phyloP scores from a whole-genome alignment of 2,888 invertebrate species.

The Tetramorium bicarinatum region DNA sequence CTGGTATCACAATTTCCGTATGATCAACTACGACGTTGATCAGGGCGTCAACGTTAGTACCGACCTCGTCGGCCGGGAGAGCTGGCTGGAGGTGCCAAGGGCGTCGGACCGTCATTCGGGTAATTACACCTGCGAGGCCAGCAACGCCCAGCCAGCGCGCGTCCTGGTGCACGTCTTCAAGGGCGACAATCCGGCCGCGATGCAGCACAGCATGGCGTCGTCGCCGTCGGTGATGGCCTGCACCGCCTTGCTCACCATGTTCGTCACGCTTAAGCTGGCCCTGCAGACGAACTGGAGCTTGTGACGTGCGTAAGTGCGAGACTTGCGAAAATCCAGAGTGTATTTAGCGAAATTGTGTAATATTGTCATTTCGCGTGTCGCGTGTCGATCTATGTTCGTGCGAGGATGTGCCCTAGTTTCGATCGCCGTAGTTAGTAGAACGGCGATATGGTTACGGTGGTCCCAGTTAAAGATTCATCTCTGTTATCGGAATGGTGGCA shows the following conservation, averaged over 20 bases:
- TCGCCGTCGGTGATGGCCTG: constrained; percentile 80
- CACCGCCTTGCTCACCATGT: constrained; percentile 74
- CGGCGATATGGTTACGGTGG: not conserved
- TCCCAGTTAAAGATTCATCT: constrained; percentile 37
- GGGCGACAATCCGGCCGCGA: constrained; percentile 94
- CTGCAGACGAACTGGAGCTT: constrained; percentile 66
- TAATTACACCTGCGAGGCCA: constrained; percentile 96
- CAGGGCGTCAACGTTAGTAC: constrained; percentile 95
- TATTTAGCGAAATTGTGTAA: constrained; percentile 49
- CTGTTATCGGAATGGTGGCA: constrained; percentile 26
- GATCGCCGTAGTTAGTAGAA: constrained; percentile 2
- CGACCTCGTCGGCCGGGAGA: constrained; percentile 91
- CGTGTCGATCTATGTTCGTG: constrained; percentile 4
- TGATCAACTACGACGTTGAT: constrained; percentile 96
- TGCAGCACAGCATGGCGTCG: constrained; percentile 90
- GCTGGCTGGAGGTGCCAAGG: constrained; percentile 89
- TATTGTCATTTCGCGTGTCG: constrained; percentile 12
- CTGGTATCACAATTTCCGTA: constrained; percentile 95
- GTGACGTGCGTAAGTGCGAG: constrained; percentile 71
- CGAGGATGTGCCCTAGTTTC: not conserved
- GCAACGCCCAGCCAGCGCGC: constrained; percentile 95
- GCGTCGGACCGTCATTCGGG: constrained; percentile 92
- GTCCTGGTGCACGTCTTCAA: constrained; percentile 96
- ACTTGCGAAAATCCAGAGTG: not conserved
- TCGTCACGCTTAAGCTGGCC: constrained; percentile 67